Conservation (phyloP, 1,140 invertebrate species). For the Bombus turneri region DNA sequence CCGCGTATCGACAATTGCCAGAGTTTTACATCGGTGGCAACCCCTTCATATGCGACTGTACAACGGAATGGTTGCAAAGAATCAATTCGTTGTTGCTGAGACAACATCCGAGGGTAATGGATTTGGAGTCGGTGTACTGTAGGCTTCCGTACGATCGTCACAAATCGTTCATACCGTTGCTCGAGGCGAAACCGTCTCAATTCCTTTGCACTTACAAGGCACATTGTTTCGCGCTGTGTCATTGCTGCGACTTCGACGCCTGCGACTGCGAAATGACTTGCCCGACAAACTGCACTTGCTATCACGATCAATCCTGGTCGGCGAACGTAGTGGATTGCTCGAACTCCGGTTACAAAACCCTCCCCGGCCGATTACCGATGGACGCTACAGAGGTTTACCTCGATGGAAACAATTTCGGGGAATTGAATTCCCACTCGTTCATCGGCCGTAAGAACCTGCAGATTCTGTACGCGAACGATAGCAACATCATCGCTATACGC, state of each 20-base stretch:
- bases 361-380: constrained; percentile 93
- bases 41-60: constrained; percentile 94
- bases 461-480: constrained; percentile 92
- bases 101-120: constrained; percentile 91
- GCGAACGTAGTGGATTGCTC: constrained; percentile 96
- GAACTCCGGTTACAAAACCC: constrained; percentile 86
- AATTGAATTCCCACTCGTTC: constrained; percentile 92
- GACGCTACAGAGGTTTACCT: constrained; percentile 95
- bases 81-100: constrained; percentile 88
- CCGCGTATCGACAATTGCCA: constrained; percentile 85
- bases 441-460: constrained; percentile 93
- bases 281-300: constrained; percentile 93
- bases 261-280: constrained; percentile 94
- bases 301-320: constrained; percentile 93
- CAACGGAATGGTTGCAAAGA: constrained; percentile 93
- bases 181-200: constrained; percentile 88
- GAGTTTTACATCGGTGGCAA: constrained; percentile 94
- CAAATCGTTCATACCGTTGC: constrained; percentile 87
- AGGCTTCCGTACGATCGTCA: constrained; percentile 90
- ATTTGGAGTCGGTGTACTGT: constrained; percentile 91
- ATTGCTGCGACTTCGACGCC: constrained; percentile 93
- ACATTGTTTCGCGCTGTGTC: constrained; percentile 91
- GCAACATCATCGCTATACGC: constrained; percentile 89
- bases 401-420: constrained; percentile 91
- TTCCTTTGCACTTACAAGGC: constrained; percentile 92